Evolutionary conservation across 2,113 vertebrate species (phyloP), one percentile per base, ranked within the genome.

Genomic region (Menidia beryllina): DNA sequence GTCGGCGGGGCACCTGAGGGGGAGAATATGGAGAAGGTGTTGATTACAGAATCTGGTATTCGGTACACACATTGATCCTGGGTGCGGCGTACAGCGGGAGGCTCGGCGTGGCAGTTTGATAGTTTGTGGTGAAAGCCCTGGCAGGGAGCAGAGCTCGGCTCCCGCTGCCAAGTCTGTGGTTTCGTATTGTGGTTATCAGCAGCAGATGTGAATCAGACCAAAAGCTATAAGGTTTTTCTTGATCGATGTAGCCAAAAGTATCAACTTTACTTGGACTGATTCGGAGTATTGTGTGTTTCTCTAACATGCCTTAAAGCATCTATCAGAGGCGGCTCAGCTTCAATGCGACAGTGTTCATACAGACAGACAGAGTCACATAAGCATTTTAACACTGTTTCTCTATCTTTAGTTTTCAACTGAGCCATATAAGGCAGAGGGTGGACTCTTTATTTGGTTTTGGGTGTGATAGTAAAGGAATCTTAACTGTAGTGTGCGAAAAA

Each of bases 31-130:
- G 88, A 86, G 83, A 88, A 81, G 73, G 57, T 79, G 79, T 72
- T 77, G 84, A 89, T 88, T 90, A 83, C 64, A 81, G 77, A 78
- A 83, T 88, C 73, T 48, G 52, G 77, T 85, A 91, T 91, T 89
- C 85, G 69, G 82, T 57, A 82, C 87, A 72, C 79, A 84, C 72
- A 76, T 50, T 21, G 69, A 66, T 64, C 63, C 48, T 38, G 67
- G 39, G 45, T 74, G 81, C 66, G 58, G 56, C 65, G 53, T 77
- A 27, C 47, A 39, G 74, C 79, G 9, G 65, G 70, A 53, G 67
- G 64, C 50, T 67, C 17, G 25, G 51, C 27, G 23, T 76, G 83
- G 79, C 77, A 67, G 81, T 87, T 87, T 80, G 78, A 83, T 72
- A 81, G 79, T 72, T 83, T 80, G 82, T 75, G 85, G 71, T 81